Base-by-base conservation (phyloP, 2,797 vertebrate species). In the Gobio occitaniae region DNA sequence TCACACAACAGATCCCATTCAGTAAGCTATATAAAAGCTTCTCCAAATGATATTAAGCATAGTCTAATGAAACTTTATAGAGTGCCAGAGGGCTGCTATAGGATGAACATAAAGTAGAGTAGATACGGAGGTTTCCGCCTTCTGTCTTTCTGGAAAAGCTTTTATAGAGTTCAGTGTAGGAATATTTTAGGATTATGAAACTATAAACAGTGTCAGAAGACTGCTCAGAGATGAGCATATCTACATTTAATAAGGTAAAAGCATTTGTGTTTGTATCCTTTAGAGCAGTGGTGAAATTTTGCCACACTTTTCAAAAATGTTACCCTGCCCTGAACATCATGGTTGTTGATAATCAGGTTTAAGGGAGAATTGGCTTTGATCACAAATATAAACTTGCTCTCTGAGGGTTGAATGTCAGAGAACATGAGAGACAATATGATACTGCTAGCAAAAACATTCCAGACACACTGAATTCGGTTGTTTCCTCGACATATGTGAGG, bases 401-500 rank as follows among this genome's bases (percentile, higher is more conserved):
- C 54, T 48, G 6, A 19, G 69, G 56, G 15, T 32, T 65, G 10
- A 77, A 59, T 59, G 19, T 16, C 75, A 59, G 38, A 78, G 59
- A 47, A 78, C 56, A 63, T 63, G n/a, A 63, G n/a, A 65, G 36
- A 17, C 8, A n/a, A 56, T 29, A 54, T 70, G 12, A 25, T 41
- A 59, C n/a, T 38, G 11, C 32, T 50, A 17, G 12, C 59, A 47
- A n/a, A 68, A 69, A 38, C 32, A 32, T n/a, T 12, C 63, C 44
- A n/a, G 19, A n/a, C 25, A 36, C 47, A 71, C 36, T 59, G 3
- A 47, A 17, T 44, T 61, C 1, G 1, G 44, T 52, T 36, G 56
- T 83, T 63, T 76, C 21, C 21, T n/a, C 9, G 36, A 76, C 82
- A 68, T 36, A 38, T 82, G 80, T 50, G 32, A 76, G 10, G 32